A percentile compares a stretch with the other conserved stretches of the same genome.
Conservation (phyloP, 2,113 vertebrate genomes). For the Hemibagrus wyckioides region DNA sequence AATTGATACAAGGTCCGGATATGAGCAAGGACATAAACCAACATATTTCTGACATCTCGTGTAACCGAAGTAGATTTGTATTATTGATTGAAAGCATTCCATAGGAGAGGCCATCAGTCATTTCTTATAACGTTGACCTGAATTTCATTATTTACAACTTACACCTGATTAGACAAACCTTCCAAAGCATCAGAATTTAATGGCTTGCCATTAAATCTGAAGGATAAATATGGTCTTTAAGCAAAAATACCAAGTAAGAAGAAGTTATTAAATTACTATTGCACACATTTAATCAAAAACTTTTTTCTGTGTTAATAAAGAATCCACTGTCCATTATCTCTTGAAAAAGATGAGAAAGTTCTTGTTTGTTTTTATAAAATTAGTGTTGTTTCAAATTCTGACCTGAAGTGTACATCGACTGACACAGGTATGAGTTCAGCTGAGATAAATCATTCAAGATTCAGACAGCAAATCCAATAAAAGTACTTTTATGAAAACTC, state of each 20-base stretch:
- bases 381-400: neutral
- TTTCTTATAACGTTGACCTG: neutral
- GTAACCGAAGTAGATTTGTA: neutral
- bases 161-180: neutral
- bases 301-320: neutral
- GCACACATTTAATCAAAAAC: neutral
- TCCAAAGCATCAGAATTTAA: neutral
- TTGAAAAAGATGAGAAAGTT: neutral
- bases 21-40: neutral
- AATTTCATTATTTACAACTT: neutral
- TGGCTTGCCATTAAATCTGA: neutral
- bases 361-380: neutral
- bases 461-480: neutral
- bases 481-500: conserved; percentile 7
- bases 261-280: neutral
- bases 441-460: neutral
- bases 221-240: neutral
- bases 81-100: neutral
- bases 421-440: neutral
- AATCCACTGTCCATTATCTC: neutral
- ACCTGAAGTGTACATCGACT: neutral
- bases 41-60: neutral
- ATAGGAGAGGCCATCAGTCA: neutral
- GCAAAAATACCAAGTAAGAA: neutral
- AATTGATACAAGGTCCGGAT: neutral